Conservation (phyloP, 2,797 vertebrate genomes). For the Lepilemur septentrionalis region DNA sequence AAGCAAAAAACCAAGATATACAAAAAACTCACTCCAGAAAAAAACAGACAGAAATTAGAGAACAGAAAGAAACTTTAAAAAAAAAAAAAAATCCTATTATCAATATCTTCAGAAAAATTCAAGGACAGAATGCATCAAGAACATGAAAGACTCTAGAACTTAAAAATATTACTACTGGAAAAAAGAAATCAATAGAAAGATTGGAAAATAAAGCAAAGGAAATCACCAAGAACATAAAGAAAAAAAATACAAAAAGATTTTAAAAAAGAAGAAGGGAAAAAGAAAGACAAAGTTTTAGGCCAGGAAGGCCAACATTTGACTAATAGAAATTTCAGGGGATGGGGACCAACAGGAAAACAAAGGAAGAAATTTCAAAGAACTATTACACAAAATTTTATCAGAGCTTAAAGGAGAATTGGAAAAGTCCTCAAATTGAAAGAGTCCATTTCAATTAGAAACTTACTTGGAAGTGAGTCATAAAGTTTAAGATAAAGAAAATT, state of each 20-base stretch:
- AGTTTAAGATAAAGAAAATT: neutral
- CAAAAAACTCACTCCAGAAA: neutral
- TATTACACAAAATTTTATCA: neutral
- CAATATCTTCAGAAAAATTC: neutral
- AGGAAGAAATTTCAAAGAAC: constrained; percentile 13
- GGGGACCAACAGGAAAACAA: neutral
- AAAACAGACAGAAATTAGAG: neutral
- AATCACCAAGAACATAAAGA: neutral
- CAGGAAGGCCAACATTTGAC: neutral
- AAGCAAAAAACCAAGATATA: neutral
- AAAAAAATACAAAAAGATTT: neutral
- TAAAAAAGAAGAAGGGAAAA: neutral
- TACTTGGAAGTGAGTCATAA: neutral
- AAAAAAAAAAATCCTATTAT: neutral
- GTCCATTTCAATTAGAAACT: constrained; percentile 10
- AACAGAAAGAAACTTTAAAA: neutral
- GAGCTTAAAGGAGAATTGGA: neutral
- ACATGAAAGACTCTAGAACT: neutral
- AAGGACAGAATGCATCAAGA: neutral
- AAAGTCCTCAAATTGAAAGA: neutral
- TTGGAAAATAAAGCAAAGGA: neutral
- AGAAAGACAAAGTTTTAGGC: neutral
- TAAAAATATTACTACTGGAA: neutral
- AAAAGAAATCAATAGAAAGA: neutral
- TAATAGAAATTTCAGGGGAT: neutral